phyloP scores from a whole-genome alignment of 2,888 invertebrate genomes.

The Acanthosepion pharaonis region DNA sequence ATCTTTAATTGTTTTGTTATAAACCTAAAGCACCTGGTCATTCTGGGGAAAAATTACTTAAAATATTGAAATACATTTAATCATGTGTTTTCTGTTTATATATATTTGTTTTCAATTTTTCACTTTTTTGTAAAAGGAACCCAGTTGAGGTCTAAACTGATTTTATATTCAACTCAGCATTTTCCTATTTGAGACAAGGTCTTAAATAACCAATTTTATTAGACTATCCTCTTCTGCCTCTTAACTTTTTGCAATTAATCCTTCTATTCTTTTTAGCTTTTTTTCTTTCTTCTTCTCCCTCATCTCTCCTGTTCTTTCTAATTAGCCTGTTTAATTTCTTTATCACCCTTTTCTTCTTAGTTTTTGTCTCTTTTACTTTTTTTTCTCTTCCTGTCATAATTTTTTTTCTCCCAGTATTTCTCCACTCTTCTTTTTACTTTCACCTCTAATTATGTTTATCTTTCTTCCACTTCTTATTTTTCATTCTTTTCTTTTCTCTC shows the following conservation, averaged over 20 bases:
- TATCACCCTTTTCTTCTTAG: no score
- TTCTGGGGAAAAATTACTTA: not conserved
- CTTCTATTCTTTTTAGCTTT: no score
- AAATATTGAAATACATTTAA: not conserved
- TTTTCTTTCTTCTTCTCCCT: no score
- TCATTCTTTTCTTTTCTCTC: not conserved
- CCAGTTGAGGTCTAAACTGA: no score
- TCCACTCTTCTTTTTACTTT: not conserved
- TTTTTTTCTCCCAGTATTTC: not conserved
- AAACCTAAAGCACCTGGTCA: not conserved
- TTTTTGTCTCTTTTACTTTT: not conserved
- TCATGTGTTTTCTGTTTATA: not conserved
- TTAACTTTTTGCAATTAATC: no score
- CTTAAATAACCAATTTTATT: no score
- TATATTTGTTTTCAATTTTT: not conserved
- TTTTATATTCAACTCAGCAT: no score
- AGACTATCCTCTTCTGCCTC: no score
- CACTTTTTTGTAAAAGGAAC: not conserved
- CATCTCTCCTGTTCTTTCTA: no score
- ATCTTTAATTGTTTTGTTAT: not conserved
- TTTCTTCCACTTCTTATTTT: not conserved
- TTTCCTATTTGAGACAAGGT: no score
- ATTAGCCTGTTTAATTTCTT: no score
- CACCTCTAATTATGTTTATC: not conserved
- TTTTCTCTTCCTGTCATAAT: not conserved